phyloP scores from a whole-genome alignment of 2,113 vertebrate genomes.

The Oreochromis tanganicae region DNA sequence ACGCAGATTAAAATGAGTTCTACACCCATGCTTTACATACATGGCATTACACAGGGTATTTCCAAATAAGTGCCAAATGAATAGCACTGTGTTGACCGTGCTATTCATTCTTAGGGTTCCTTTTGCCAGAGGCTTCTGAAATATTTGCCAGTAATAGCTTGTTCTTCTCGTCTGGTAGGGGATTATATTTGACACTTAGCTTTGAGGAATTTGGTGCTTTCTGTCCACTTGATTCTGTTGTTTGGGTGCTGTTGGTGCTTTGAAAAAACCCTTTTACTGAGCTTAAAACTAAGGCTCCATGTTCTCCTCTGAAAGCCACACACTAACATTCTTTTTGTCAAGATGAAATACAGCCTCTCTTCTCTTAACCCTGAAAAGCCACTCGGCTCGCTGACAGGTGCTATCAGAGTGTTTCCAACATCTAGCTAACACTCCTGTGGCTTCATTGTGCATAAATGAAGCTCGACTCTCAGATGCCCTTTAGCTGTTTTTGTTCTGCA shows the following conservation, averaged over 20 bases:
- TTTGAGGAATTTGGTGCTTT: conserved; percentile 9
- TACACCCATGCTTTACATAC: neutral
- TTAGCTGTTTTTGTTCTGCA: conserved; percentile 25
- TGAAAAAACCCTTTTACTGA: neutral
- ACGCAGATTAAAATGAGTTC: accelerated
- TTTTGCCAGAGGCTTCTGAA: neutral
- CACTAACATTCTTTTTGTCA: conserved; percentile 5
- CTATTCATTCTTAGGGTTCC: neutral
- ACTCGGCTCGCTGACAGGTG: conserved; percentile 2
- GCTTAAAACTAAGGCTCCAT: neutral
- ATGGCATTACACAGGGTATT: neutral
- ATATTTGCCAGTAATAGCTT: neutral
- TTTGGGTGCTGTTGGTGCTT: neutral
- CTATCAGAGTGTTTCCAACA: neutral
- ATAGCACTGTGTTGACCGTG: neutral
- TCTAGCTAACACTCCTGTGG: neutral
- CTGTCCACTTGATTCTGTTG: neutral
- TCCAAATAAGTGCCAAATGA: neutral
- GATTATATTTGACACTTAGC: conserved; percentile 28
- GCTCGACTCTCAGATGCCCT: neutral
- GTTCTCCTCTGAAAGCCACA: neutral
- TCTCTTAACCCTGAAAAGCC: neutral
- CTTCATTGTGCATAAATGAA: neutral
- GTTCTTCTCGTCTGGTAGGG: neutral
- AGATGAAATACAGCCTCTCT: neutral